A percentile compares a stretch with the other conserved stretches of the same genome.
Conservation (phyloP, 2,888 invertebrate species). For the Sabatieria punctata region DNA sequence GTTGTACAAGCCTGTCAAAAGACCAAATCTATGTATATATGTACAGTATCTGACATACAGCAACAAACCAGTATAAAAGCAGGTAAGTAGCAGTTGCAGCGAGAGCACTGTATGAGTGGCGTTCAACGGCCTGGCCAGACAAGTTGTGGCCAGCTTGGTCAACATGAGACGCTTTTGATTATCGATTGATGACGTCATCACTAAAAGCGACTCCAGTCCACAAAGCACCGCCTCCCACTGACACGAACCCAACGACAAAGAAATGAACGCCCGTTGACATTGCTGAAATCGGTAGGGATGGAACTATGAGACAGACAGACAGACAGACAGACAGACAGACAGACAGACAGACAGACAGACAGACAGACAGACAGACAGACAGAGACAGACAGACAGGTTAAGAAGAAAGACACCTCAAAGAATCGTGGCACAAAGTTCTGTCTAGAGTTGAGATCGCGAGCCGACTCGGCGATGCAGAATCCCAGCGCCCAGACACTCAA, state of each 20-base stretch:
- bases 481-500: slow-evolving; percentile 54
- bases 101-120: slow-evolving; percentile 41
- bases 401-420: slow-evolving; percentile 27
- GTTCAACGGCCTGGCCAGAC: background rate
- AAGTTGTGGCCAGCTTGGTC: slow-evolving; percentile 49
- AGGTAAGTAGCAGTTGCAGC: slow-evolving; percentile 54
- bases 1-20: background rate
- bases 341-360: no score
- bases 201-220: slow-evolving; percentile 51
- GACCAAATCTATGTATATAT: no score
- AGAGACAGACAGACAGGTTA: background rate
- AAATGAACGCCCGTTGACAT: no score
- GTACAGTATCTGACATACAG: background rate
- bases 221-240: no score
- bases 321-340: no score
- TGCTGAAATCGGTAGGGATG: slow-evolving; percentile 7
- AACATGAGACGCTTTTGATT: slow-evolving; percentile 47
- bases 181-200: slow-evolving; percentile 37
- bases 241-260: no score
- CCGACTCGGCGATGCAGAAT: slow-evolving; percentile 53
- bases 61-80: slow-evolving; percentile 51
- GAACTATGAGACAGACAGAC: background rate
- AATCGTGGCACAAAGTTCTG: slow-evolving; percentile 36
- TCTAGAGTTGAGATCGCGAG: slow-evolving; percentile 44
- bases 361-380: no score